phyloP scores from a whole-genome alignment of 30 jellyfish, hydroid and myxozoan genomes.

The Aurelia coerulea region DNA sequence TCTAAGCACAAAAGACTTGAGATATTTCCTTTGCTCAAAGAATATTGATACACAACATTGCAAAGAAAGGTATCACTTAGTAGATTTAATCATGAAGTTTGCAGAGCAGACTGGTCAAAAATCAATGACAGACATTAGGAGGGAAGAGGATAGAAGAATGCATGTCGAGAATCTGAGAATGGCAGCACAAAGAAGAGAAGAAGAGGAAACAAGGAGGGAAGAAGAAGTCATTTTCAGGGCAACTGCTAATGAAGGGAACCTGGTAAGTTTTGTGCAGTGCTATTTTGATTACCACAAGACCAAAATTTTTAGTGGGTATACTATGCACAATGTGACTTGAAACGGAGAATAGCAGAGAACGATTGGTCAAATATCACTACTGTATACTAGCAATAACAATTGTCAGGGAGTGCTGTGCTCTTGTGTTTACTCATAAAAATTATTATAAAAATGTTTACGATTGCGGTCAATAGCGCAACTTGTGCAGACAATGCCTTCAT shows the following conservation, averaged over 20 bases:
- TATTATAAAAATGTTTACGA: too few species aligned
- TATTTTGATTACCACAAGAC: too few species aligned
- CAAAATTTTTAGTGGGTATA: too few species aligned
- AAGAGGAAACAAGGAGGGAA: slow-evolving; percentile 51
- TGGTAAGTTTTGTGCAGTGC: slow-evolving; percentile 2
- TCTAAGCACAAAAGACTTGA: slow-evolving; percentile 75
- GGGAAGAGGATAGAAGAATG: slow-evolving; percentile 56
- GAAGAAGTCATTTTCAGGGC: slow-evolving; percentile 6
- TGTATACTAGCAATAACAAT: too few species aligned
- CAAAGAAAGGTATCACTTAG: slow-evolving; percentile 84
- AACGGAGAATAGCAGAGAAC: too few species aligned
- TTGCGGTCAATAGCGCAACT: too few species aligned
- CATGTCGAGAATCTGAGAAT: slow-evolving; percentile 80
- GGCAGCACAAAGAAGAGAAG: slow-evolving; percentile 78
- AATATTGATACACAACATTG: slow-evolving; percentile 77
- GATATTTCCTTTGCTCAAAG: slow-evolving; percentile 59
- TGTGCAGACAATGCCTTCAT: too few species aligned
- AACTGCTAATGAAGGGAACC: not conserved
- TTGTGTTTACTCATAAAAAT: too few species aligned
- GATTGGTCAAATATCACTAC: too few species aligned
- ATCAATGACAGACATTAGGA: slow-evolving; percentile 73
- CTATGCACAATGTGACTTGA: too few species aligned
- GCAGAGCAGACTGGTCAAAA: slow-evolving; percentile 87
- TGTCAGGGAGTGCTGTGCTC: too few species aligned
- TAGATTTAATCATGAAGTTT: slow-evolving; percentile 92